Evolutionary conservation across 64 coral and sea anemone genomes (phyloP).

Genomic region (Trachythela sp.): DNA sequence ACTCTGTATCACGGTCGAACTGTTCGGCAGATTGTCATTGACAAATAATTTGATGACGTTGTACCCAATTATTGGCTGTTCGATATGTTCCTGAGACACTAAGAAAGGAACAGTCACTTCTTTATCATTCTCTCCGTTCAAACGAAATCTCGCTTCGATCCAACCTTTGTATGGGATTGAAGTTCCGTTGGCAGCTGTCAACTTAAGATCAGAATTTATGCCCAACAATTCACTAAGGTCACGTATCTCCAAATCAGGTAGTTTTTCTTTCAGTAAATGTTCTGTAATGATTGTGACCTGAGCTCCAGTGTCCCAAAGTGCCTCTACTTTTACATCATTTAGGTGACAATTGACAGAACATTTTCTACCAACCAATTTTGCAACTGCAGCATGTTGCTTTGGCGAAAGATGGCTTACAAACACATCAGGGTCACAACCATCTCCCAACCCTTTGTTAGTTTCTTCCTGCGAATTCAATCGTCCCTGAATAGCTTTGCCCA

Average conservation of each 20-base stretch:
- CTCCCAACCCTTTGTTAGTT: background rate
- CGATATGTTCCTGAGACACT: background rate
- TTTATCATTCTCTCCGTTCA: background rate
- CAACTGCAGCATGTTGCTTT: background rate
- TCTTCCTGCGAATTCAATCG: background rate
- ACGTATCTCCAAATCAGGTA: background rate
- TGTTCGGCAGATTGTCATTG: background rate
- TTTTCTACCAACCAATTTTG: conserved; percentile 15
- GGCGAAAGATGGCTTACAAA: background rate
- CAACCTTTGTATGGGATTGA: background rate
- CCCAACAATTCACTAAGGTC: background rate
- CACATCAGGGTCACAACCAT: background rate
- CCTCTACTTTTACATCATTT: background rate
- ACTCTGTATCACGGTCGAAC: background rate
- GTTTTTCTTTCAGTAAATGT: background rate
- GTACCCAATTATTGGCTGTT: background rate
- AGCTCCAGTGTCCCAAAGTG: conserved; percentile 45
- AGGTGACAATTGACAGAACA: background rate
- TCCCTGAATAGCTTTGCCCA: conserved; percentile 41
- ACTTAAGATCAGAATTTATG: background rate
- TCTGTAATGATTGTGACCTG: conserved; percentile 31
- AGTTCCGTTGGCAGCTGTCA: background rate
- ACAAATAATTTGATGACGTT: conserved; percentile 15
- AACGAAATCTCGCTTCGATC: conserved; percentile 4
- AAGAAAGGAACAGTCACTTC: background rate